A percentile compares a stretch with the other conserved stretches of the same genome.
phyloP scores from a whole-genome alignment of 2,888 invertebrate species.

The Dendrolimus houi region DNA sequence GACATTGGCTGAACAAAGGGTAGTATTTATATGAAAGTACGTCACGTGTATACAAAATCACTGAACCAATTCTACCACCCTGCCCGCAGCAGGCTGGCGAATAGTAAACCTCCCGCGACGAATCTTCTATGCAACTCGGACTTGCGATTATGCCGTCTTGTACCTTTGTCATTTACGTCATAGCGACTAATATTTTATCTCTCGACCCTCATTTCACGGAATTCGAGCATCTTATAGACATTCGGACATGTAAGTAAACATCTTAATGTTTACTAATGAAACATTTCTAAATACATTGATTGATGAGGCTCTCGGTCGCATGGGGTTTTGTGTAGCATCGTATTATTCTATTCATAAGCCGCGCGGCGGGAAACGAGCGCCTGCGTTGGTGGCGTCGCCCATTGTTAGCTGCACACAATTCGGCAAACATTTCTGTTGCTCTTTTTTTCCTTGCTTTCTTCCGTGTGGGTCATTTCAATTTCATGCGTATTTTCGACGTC shows the following conservation, averaged over 20 bases:
- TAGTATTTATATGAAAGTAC: neutral
- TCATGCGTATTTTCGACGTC: slow-evolving; percentile 62
- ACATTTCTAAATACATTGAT: slow-evolving; percentile 72
- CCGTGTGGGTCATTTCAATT: slow-evolving; percentile 64
- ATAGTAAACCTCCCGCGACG: slow-evolving; percentile 17
- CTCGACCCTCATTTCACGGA: slow-evolving; percentile 60
- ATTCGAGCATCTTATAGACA: slow-evolving; percentile 53
- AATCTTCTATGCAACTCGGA: slow-evolving; percentile 22
- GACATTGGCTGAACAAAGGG: neutral
- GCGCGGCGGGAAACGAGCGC: slow-evolving; percentile 56
- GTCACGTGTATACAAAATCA: slow-evolving; percentile 8
- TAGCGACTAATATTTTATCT: slow-evolving; percentile 52
- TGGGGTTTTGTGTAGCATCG: slow-evolving; percentile 57
- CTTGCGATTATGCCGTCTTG: slow-evolving; percentile 40
- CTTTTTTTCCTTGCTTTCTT: slow-evolving; percentile 39
- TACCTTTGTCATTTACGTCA: slow-evolving; percentile 40
- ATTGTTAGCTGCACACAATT: slow-evolving; percentile 57
- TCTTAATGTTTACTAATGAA: slow-evolving; percentile 77
- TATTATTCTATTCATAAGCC: slow-evolving; percentile 68
- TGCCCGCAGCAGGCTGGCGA: slow-evolving; percentile 52
- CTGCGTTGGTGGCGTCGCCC: slow-evolving; percentile 67
- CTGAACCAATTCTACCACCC: slow-evolving; percentile 22
- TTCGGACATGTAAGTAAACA: slow-evolving; percentile 73
- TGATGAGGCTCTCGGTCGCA: slow-evolving; percentile 57
- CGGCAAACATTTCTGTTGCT: slow-evolving; percentile 53